Conservation (phyloP, 2,797 vertebrate species). For the Rhincodon typus region DNA sequence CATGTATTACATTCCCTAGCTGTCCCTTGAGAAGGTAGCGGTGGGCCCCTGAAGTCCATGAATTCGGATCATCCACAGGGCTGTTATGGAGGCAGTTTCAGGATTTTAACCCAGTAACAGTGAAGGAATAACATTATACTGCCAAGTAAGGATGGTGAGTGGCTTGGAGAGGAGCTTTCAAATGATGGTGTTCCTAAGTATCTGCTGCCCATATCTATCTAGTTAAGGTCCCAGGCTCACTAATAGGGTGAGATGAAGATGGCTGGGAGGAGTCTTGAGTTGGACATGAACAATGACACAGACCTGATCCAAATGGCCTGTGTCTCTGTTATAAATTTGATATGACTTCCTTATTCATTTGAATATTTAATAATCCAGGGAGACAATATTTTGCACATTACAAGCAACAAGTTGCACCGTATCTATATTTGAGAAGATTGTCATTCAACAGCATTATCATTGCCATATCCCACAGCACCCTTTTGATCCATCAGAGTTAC, state of each 20-base stretch:
- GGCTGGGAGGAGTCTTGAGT: no score
- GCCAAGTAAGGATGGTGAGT: neutral
- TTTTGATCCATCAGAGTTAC: no score
- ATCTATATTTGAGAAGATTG: no score
- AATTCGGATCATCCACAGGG: neutral
- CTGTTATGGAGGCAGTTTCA: neutral
- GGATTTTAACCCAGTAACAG: neutral
- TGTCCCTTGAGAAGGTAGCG: neutral
- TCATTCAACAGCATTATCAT: no score
- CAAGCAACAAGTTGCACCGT: no score
- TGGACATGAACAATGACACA: no score
- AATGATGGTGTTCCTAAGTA: neutral
- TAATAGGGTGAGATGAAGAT: no score
- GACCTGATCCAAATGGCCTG: neutral
- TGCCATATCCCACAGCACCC: no score
- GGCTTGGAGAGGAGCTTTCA: neutral
- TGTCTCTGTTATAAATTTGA: neutral
- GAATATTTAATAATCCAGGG: no score
- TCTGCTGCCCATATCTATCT: neutral
- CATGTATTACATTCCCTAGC: neutral
- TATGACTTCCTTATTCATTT: no score
- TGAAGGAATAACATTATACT: neutral
- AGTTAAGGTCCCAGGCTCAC: neutral
- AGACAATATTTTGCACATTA: no score
- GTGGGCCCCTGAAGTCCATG: neutral